Evolutionary conservation across 2,797 vertebrate genomes (phyloP).

Genomic region (Acanthiza pusilla): DNA sequence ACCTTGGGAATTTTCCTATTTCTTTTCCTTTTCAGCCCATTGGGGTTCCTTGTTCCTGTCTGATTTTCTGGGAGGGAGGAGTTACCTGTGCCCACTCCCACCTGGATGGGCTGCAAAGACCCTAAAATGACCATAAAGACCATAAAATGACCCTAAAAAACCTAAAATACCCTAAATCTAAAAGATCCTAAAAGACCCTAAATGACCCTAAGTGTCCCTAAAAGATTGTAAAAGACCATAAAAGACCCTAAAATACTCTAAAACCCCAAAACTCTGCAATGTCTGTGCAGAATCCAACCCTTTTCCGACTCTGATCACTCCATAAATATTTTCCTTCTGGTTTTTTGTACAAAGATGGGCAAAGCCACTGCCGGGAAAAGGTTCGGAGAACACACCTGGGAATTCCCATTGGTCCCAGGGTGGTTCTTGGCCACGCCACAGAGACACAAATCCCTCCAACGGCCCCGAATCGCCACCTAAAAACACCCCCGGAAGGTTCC

Average conservation of each 20-base stretch:
- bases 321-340: neutral
- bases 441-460: neutral
- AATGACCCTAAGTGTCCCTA: too few relatives aligned
- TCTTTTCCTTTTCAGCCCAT: neutral
- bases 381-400: neutral
- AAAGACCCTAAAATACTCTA: too few relatives aligned
- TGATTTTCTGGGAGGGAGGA: neutral
- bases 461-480: neutral
- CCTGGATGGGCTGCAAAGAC: neutral
- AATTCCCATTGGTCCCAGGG: neutral
- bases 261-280: neutral
- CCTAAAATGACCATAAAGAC: neutral
- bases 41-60: neutral
- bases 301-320: neutral
- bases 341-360: neutral
- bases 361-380: neutral
- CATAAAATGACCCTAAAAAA: neutral
- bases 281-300: too few relatives aligned
- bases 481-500: too few relatives aligned
- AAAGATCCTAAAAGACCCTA: neutral
- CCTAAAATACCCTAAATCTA: too few relatives aligned
- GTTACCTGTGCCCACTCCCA: too few relatives aligned
- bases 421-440: fast-evolving
- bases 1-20: neutral
- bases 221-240: too few relatives aligned